phyloP scores from a whole-genome alignment of 1,140 invertebrate species.

The Zaprionus davidi region DNA sequence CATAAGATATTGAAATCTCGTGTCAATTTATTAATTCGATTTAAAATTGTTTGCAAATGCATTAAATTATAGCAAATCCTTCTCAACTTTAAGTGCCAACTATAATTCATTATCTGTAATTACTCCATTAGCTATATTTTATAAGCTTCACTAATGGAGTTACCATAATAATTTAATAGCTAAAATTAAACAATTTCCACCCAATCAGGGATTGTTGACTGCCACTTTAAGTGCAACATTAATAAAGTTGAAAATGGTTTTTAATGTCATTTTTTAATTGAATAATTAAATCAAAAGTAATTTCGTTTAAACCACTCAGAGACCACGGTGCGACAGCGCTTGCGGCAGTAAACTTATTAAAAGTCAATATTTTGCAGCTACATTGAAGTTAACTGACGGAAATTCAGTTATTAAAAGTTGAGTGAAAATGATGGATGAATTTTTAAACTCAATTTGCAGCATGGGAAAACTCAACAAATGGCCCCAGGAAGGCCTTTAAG shows the following conservation, averaged over 20 bases:
- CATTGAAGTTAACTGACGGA: conserved; percentile 74
- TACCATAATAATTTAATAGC: not conserved
- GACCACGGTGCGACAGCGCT: conserved; percentile 48
- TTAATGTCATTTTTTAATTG: conserved; percentile 1
- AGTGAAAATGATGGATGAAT: conserved; percentile 59
- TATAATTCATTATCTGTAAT: too few species aligned
- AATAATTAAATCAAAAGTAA: conserved; percentile 53
- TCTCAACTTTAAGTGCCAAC: too few species aligned
- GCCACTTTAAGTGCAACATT: not conserved
- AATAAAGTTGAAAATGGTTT: conserved; percentile 1
- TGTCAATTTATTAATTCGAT: too few species aligned
- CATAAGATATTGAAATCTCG: too few species aligned
- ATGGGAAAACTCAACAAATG: conserved; percentile 23
- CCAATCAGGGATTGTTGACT: not conserved
- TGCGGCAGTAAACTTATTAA: conserved; percentile 65
- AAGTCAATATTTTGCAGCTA: conserved; percentile 68
- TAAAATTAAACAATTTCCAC: conserved; percentile 7
- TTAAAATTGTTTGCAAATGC: too few species aligned
- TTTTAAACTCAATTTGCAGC: conserved; percentile 53
- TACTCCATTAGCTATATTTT: not conserved
- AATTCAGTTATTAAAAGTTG: conserved; percentile 71
- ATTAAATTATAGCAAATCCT: too few species aligned
- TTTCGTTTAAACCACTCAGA: conserved; percentile 36
- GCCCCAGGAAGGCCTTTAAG: not conserved
- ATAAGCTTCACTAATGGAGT: not conserved